Evolutionary conservation across 2,888 invertebrate genomes (phyloP).

Genomic region (Dione vanillae): DNA sequence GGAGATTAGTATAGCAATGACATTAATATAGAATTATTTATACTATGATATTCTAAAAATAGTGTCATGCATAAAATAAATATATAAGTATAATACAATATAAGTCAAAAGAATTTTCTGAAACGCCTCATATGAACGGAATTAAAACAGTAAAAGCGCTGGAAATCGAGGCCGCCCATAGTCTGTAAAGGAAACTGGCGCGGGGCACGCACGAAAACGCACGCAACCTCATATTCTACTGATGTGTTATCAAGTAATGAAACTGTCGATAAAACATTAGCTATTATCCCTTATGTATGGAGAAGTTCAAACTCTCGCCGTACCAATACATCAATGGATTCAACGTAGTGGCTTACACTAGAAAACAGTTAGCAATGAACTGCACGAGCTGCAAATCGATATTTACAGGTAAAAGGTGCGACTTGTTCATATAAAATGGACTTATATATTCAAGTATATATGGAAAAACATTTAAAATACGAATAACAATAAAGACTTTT

Average conservation of each 20-base stretch:
- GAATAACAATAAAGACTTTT: too few relatives aligned
- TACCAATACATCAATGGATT: conserved; percentile 20
- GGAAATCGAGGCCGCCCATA: conserved; percentile 76
- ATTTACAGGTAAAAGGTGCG: conserved; percentile 18
- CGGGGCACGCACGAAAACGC: conserved; percentile 76
- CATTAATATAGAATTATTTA: too few relatives aligned
- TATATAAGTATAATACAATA: not conserved
- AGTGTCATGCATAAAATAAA: not conserved
- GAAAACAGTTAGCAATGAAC: conserved; percentile 19
- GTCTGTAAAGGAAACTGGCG: conserved; percentile 76
- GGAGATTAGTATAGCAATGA: too few relatives aligned
- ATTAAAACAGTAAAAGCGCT: conserved; percentile 77
- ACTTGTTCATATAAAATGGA: not conserved
- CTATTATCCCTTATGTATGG: conserved; percentile 24
- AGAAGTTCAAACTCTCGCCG: not conserved
- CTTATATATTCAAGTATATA: too few relatives aligned
- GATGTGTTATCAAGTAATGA: conserved; percentile 27
- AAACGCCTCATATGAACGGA: conserved; percentile 66
- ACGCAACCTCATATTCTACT: conserved; percentile 64
- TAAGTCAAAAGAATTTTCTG: conserved; percentile 35
- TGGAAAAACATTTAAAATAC: too few relatives aligned
- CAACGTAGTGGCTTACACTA: not conserved
- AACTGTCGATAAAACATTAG: conserved; percentile 4
- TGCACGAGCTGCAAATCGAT: conserved; percentile 27
- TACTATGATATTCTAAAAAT: not conserved